Evolutionary conservation across 1,140 invertebrate species (phyloP).

Genomic region (Drusus annulatus): DNA sequence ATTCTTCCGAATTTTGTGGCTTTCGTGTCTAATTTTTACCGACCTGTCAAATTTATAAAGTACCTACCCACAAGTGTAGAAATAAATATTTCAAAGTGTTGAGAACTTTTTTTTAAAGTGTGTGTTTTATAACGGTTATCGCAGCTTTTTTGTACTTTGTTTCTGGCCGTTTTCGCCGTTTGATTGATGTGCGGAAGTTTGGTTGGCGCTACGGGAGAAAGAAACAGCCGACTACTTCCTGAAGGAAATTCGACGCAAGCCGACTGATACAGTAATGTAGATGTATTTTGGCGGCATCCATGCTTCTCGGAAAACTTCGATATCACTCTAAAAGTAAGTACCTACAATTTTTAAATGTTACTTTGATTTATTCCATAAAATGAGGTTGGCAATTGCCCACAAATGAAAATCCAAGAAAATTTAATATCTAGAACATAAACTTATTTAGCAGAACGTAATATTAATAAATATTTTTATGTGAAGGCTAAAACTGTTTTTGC

Average conservation of each 20-base stretch:
- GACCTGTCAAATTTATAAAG: neutral
- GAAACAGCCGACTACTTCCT: neutral
- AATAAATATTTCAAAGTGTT: neutral
- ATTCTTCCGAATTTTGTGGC: neutral
- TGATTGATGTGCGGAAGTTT: slow-evolving; percentile 6
- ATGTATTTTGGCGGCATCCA: neutral
- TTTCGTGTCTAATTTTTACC: neutral
- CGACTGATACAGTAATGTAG: slow-evolving; percentile 3
- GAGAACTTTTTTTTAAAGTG: neutral
- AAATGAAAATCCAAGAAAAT: too few species aligned
- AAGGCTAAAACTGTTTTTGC: too few species aligned
- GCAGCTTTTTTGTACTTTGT: neutral
- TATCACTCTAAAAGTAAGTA: slow-evolving; percentile 28
- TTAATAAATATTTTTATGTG: too few species aligned
- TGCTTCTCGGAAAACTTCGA: neutral
- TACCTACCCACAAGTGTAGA: neutral
- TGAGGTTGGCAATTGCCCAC: too few species aligned
- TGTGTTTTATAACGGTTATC: neutral
- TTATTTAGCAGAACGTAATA: too few species aligned
- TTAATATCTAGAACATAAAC: too few species aligned
- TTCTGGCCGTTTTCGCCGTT: neutral
- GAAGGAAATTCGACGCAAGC: too few species aligned
- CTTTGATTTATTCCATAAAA: too few species aligned
- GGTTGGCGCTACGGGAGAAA: neutral
- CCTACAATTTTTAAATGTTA: too few species aligned